phyloP scores from a whole-genome alignment of 1,140 invertebrate genomes.

The Venturia canescens region DNA sequence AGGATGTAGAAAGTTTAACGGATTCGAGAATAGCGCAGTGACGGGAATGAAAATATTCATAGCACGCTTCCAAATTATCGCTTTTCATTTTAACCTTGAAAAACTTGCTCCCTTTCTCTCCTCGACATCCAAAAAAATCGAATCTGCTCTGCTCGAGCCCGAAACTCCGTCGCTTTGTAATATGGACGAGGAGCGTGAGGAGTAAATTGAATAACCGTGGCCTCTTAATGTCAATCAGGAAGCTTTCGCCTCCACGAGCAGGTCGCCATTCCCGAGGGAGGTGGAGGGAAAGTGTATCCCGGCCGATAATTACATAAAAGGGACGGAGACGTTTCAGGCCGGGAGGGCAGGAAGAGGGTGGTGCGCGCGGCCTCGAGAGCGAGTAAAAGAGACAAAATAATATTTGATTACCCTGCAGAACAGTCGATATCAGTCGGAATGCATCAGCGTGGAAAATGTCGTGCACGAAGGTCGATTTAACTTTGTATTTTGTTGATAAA shows the following conservation, averaged over 20 bases:
- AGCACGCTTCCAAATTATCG: too few relatives aligned
- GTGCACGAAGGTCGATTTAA: neutral
- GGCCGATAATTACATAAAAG: constrained; percentile 44
- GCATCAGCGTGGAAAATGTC: neutral
- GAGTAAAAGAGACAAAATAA: neutral
- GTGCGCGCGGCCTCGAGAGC: neutral
- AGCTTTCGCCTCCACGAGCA: constrained; percentile 25
- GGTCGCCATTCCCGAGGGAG: neutral
- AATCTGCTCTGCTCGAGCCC: neutral
- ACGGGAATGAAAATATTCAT: too few relatives aligned
- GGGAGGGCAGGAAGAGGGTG: constrained; percentile 20
- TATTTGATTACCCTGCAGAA: neutral
- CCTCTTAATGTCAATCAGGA: constrained; percentile 39
- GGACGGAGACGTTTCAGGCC: neutral
- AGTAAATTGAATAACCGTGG: constrained; percentile 37
- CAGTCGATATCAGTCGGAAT: neutral
- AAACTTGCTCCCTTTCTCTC: too few relatives aligned
- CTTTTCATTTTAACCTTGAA: too few relatives aligned
- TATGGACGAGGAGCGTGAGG: neutral
- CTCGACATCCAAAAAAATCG: neutral
- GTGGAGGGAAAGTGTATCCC: neutral
- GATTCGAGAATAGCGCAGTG: neutral
- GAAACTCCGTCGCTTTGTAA: neutral
- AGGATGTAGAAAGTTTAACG: neutral
- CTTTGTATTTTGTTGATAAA: neutral